These are phyloP conservation scores for Spodoptera litura DNA, from an alignment of 1,140 invertebrate genomes.

Conservation along the genomic window DNA sequence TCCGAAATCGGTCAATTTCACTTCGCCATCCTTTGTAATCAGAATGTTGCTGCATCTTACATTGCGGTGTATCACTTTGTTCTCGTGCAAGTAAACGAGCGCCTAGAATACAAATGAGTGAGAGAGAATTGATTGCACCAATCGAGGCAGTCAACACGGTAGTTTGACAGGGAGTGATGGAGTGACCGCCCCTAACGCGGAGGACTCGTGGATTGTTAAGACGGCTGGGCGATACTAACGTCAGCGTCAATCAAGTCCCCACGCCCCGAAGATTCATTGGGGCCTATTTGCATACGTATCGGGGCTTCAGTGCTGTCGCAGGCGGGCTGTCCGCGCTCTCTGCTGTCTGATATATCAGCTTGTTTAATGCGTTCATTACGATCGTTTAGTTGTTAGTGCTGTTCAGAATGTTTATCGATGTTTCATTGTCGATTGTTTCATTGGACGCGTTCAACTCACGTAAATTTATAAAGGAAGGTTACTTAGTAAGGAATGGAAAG, in stretches of 20 bases:
- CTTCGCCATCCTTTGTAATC: slow-evolving; percentile 92
- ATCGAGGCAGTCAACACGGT: slow-evolving; percentile 65
- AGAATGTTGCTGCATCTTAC: slow-evolving; percentile 95
- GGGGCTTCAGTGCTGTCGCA: slow-evolving; percentile 68
- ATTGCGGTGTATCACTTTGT: slow-evolving; percentile 95
- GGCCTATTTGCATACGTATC: slow-evolving; percentile 82
- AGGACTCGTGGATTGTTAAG: slow-evolving; percentile 52
- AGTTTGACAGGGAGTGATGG: slow-evolving; percentile 72
- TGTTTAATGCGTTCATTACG: slow-evolving; percentile 80
- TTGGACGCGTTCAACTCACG: too few relatives aligned
- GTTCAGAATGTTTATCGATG: slow-evolving; percentile 35
- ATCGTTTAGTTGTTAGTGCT: slow-evolving; percentile 54
- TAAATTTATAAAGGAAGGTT: too few relatives aligned
- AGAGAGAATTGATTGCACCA: slow-evolving; percentile 61
- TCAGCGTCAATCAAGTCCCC: slow-evolving; percentile 79
- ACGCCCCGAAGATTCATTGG: slow-evolving; percentile 81
- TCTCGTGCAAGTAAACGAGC: slow-evolving; percentile 92
- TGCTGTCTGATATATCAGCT: slow-evolving; percentile 76
- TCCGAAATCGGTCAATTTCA: slow-evolving; percentile 95
- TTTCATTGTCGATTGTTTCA: slow-evolving; percentile 15
- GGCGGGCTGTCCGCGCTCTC: slow-evolving; percentile 67
- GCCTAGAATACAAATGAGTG: slow-evolving; percentile 86
- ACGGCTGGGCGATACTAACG: slow-evolving; percentile 69
- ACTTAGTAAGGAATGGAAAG: too few relatives aligned
- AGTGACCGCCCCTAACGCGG: slow-evolving; percentile 70